Evolutionary conservation across 2,888 invertebrate genomes (phyloP).

Genomic region (Horisme vitalbata): DNA sequence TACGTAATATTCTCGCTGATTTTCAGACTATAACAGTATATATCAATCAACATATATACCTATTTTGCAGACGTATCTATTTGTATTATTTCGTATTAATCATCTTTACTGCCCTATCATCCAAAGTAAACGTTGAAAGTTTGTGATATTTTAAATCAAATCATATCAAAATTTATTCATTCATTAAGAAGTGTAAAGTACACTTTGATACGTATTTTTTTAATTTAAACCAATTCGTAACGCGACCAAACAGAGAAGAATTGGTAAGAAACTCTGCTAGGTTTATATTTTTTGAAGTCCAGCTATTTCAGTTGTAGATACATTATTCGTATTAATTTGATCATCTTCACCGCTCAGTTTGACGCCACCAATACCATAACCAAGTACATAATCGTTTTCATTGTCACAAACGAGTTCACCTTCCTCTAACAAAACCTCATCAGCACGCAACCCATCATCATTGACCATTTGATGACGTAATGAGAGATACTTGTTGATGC

Average conservation of each 20-base stretch:
- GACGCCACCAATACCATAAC: constrained; percentile 2
- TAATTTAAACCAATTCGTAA: too few species aligned
- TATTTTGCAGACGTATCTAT: neutral
- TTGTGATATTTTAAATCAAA: too few species aligned
- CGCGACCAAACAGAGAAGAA: too few species aligned
- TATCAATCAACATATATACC: neutral
- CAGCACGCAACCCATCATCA: constrained; percentile 36
- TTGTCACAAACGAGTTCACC: constrained; percentile 18
- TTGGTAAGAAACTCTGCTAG: too few species aligned
- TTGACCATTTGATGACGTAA: constrained; percentile 38
- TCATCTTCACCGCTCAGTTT: neutral
- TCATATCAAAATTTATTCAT: too few species aligned
- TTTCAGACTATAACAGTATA: constrained; percentile 16
- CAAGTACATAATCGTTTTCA: constrained; percentile 6
- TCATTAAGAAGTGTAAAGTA: too few species aligned
- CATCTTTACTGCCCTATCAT: neutral
- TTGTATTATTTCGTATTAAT: neutral
- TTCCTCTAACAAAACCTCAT: constrained; percentile 42
- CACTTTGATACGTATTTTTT: too few species aligned
- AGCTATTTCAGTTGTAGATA: too few species aligned
- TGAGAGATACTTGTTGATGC: constrained; percentile 66
- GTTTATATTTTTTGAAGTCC: too few species aligned
- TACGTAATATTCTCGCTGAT: constrained; percentile 53
- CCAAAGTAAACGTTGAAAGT: neutral
- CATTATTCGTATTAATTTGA: neutral